A percentile compares a stretch with the other conserved stretches of the same genome.
These are phyloP conservation scores for Rhinophrynus dorsalis DNA, from an alignment of 2,797 vertebrate species.

Conservation along the genomic window DNA sequence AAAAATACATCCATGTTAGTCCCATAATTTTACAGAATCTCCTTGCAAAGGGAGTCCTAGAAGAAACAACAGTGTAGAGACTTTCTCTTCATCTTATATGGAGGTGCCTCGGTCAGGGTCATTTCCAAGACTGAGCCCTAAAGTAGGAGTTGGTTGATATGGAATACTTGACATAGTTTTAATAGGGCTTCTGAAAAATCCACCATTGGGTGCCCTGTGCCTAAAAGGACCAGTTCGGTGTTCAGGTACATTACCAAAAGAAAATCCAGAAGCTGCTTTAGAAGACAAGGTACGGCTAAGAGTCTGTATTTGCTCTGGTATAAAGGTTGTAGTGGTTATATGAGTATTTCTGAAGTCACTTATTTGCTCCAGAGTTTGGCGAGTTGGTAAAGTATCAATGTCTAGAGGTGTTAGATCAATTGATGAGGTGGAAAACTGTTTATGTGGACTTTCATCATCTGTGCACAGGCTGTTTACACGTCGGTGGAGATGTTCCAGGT, in stretches of 20 bases:
- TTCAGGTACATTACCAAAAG: conserved; percentile 91
- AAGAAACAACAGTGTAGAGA: conserved; percentile 64
- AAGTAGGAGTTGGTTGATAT: conserved; percentile 93
- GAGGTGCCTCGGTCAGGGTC: conserved; percentile 98
- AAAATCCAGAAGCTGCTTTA: conserved; percentile 95
- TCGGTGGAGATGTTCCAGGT: conserved; percentile 98
- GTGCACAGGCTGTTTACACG: conserved; percentile 99
- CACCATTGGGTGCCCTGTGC: conserved; percentile 96
- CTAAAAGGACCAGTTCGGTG: conserved; percentile 98
- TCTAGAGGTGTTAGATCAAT: conserved; percentile 98
- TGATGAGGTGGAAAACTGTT: conserved; percentile 99
- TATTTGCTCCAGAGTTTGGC: conserved; percentile 98
- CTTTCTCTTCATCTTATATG: conserved; percentile 77
- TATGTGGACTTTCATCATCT: conserved; percentile 98
- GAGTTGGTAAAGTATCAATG: conserved; percentile 95
- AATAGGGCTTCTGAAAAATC: conserved; percentile 97
- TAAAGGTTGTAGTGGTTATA: conserved; percentile 99
- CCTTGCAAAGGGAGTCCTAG: conserved; percentile 75
- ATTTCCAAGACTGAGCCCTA: conserved; percentile 95
- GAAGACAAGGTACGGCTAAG: conserved; percentile 96
- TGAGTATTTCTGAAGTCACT: conserved; percentile 99
- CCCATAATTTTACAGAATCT: conserved; percentile 74
- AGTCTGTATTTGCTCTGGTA: conserved; percentile 99
- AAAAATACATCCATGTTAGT: conserved; percentile 82
- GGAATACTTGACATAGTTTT: conserved; percentile 99